Base-by-base conservation (phyloP, 2,888 invertebrate genomes). In the Eledona agricola region DNA sequence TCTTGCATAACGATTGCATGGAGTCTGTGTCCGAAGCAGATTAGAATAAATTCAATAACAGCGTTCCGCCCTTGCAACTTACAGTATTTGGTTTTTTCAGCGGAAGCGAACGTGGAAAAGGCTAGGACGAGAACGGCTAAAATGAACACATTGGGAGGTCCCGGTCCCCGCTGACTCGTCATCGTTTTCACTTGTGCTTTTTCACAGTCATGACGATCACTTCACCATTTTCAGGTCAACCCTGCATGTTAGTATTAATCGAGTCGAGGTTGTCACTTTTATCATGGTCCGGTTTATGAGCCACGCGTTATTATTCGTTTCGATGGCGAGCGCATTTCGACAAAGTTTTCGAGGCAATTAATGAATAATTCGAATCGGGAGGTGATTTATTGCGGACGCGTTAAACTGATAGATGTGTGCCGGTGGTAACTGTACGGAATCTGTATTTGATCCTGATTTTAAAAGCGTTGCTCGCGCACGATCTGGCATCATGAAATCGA, bases 1-100 rank as follows among this genome's bases (percentile, higher is more conserved):
- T 90, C 80, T 92, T 92, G 83, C 94, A 94, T 66, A 94, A 79
- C 62, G 88, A 86, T 76, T 90, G 89, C 88, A 94, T 92, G 69
- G 91, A 88, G 82, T 90, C 93, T 93, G 86, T n/a, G n/a, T n/a
- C n/a, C n/a, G n/a, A 25, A 25, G 25, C 9, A 3, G 22, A 22
- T 22, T 22, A 22, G 5, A n/a, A 22, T 22, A n/a, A 22, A 22
- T 22, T 22, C 9, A 5, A 22, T 22, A 9, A 10, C 25, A n/a
- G 25, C 25, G 9, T 25, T 25, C 11, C 6, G 11, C 23, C 6
- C 7, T 23, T 23, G 6, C 23, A 23, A 23, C 23, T 19, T 23
- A 74, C 74, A 74, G 54, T 72, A 72, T 70, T 74, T 74, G 63
- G 69, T 74, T 60, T 74, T 74, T 57, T 74, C 74, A 11, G 71